These are phyloP conservation scores for Arctocebus calabarensis DNA, from an alignment of 2,797 vertebrate genomes.

Conservation along the genomic window DNA sequence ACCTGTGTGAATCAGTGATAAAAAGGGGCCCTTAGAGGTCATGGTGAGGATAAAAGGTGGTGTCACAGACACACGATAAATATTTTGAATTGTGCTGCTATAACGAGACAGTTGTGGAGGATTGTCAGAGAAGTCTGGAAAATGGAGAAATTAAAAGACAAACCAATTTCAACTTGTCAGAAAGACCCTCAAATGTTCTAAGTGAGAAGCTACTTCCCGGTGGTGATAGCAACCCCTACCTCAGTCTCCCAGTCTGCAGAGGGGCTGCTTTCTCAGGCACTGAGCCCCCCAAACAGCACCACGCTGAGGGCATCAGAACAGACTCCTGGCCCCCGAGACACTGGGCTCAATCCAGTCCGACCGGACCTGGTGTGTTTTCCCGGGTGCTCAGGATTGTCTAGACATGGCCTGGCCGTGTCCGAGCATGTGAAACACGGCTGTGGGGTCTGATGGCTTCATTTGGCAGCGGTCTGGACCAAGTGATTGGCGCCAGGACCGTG, in stretches of 20 bases:
- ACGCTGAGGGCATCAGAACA: background rate
- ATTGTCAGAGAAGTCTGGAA: background rate
- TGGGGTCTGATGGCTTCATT: conserved; percentile 35
- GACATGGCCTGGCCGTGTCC: background rate
- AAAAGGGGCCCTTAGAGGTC: background rate
- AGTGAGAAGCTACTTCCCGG: background rate
- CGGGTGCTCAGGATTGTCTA: conserved; percentile 25
- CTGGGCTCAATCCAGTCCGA: conserved; percentile 58
- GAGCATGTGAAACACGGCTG: conserved; percentile 40
- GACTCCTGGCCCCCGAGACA: background rate
- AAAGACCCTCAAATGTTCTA: background rate
- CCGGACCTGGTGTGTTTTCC: conserved; percentile 46
- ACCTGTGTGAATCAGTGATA: background rate
- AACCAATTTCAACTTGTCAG: background rate
- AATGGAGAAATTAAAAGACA: background rate
- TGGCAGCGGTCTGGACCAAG: conserved; percentile 1
- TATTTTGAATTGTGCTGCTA: background rate
- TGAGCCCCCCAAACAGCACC: background rate
- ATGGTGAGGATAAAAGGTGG: background rate
- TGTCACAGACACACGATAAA: fast-evolving
- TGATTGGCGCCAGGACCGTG: conserved; percentile 54
- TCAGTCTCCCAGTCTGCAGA: background rate
- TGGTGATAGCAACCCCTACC: fast-evolving
- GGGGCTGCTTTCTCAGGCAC: background rate
- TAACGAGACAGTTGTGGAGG: background rate